Percentiles rank a stretch among this genome's conserved stretches.
Evolutionary conservation across 2,888 invertebrate genomes (phyloP).

Genomic region (Heliconius erato): DNA sequence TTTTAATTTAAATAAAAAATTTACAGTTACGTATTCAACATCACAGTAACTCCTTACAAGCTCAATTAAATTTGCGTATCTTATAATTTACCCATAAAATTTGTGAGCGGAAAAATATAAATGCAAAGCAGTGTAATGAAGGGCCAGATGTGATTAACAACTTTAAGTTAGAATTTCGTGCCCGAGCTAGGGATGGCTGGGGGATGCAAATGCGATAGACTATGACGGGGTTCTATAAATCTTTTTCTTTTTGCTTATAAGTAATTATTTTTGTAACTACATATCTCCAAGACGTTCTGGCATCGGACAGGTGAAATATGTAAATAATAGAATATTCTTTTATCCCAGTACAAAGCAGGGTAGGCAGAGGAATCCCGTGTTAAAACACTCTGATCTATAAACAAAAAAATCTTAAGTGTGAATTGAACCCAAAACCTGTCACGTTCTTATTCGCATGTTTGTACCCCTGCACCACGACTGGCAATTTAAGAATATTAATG

Average conservation of each 20-base stretch:
- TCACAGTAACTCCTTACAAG: background rate
- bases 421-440: background rate
- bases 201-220: constrained; percentile 62
- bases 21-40: background rate
- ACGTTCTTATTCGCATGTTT: background rate
- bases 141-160: constrained; percentile 48
- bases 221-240: constrained; percentile 63
- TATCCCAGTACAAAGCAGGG: no score
- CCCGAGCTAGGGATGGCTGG: constrained; percentile 55
- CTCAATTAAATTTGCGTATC: constrained; percentile 18
- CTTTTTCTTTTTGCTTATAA: constrained; percentile 43
- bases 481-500: no score
- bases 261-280: no score
- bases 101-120: constrained; percentile 37
- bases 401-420: background rate
- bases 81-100: constrained; percentile 31
- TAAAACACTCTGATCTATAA: no score
- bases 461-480: no score
- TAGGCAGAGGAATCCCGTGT: no score
- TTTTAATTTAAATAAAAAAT: background rate
- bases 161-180: constrained; percentile 62
- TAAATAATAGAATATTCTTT: no score
- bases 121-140: constrained; percentile 44
- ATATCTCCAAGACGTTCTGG: no score
- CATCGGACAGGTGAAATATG: no score